phyloP scores from a whole-genome alignment of 1,140 invertebrate genomes.

The Macrostomum lignano region DNA sequence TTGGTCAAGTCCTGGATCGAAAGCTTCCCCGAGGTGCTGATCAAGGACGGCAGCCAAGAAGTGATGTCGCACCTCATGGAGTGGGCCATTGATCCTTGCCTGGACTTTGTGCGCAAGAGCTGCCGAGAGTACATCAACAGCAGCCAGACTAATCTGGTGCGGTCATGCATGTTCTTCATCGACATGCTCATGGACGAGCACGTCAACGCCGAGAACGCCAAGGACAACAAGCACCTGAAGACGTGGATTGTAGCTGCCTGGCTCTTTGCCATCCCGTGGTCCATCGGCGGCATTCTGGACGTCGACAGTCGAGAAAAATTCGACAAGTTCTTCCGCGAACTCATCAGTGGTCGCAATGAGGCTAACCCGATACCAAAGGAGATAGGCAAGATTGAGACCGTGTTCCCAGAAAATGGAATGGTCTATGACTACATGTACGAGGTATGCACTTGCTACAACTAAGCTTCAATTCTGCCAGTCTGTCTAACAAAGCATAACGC shows the following conservation, averaged over 20 bases:
- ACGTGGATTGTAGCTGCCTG: conserved; percentile 13
- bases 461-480: too few relatives aligned
- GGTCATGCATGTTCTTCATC: too few relatives aligned
- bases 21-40: conserved; percentile 12
- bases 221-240: conserved; percentile 19
- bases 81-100: conserved; percentile 28
- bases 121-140: conserved; percentile 35
- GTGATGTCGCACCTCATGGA: conserved; percentile 16
- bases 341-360: conserved; percentile 29
- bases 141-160: too few relatives aligned
- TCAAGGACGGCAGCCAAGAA: conserved; percentile 16
- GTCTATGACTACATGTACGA: conserved; percentile 49
- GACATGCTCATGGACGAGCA: conserved; percentile 22
- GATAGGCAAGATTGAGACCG: conserved; percentile 16
- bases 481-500: too few relatives aligned
- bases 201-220: conserved; percentile 13
- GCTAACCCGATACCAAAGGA: conserved; percentile 36
- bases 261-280: conserved; percentile 20
- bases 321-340: conserved; percentile 18
- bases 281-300: conserved; percentile 19
- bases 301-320: conserved; percentile 20
- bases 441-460: too few relatives aligned
- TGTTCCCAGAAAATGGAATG: conserved; percentile 34
- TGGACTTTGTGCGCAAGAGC: conserved; percentile 25
- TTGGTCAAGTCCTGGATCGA: conserved; percentile 23